These are phyloP conservation scores for Malurus splendens DNA, from an alignment of 2,797 vertebrate genomes.

Conservation along the genomic window DNA sequence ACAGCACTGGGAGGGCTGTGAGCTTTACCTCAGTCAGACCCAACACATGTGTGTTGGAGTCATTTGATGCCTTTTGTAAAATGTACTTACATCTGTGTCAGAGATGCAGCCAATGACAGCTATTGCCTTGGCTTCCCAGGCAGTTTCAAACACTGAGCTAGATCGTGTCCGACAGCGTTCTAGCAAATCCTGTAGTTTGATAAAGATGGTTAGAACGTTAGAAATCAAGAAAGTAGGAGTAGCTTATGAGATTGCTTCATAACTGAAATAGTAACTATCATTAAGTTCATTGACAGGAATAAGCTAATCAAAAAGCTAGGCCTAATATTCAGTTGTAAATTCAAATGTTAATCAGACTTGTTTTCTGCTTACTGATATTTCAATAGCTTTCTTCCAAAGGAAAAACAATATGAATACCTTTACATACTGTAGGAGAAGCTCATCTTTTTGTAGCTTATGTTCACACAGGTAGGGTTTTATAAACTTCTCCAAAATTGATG, in stretches of 20 bases:
- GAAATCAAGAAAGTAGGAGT: not conserved
- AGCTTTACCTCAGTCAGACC: no score
- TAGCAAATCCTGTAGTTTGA: constrained; percentile 82
- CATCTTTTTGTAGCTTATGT: constrained; percentile 82
- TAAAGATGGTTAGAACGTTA: not conserved
- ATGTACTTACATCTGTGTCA: constrained; percentile 82
- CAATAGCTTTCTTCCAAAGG: not conserved
- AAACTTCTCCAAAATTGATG: constrained; percentile 78
- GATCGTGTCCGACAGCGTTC: constrained; percentile 85
- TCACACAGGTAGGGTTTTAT: constrained; percentile 83
- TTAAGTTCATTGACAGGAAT: not conserved
- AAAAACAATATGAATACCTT: constrained; percentile 71
- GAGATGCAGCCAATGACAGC: constrained; percentile 87
- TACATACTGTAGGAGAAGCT: constrained; percentile 89
- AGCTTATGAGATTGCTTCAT: not conserved
- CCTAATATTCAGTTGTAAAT: not conserved
- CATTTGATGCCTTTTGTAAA: not conserved
- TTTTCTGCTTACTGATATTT: not conserved
- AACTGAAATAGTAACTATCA: not conserved
- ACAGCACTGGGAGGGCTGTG: no score
- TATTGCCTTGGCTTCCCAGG: constrained; percentile 94
- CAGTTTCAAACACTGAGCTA: constrained; percentile 85
- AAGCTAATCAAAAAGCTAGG: not conserved
- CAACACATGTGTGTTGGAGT: not conserved
- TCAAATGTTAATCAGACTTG: not conserved